These are phyloP conservation scores for Drosophila micromelanica DNA, from an alignment of 1,140 invertebrate genomes.

Conservation along the genomic window DNA sequence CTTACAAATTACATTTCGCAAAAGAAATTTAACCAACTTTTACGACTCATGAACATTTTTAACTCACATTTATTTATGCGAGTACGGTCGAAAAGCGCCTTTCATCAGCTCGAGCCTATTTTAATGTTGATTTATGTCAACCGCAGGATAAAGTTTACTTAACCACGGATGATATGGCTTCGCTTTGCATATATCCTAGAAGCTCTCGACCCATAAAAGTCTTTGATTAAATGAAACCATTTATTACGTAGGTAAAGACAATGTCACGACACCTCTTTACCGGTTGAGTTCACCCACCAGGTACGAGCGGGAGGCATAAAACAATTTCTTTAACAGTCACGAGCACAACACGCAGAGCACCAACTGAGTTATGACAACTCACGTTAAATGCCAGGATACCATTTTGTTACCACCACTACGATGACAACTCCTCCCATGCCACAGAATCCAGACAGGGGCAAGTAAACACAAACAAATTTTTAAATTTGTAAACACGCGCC, in stretches of 20 bases:
- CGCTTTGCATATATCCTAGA: conserved; percentile 60
- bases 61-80: conserved; percentile 4
- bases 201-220: conserved; percentile 64
- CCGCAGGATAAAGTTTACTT: conserved; percentile 71
- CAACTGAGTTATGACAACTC: conserved; percentile 60
- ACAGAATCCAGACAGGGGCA: conserved; percentile 33
- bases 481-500: conserved; percentile 77
- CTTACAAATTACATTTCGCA: conserved; percentile 12
- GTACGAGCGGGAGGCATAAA: conserved; percentile 32
- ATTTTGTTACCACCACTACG: neutral
- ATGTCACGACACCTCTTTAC: conserved; percentile 61
- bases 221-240: conserved; percentile 81
- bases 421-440: neutral
- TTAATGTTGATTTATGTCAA: conserved; percentile 78
- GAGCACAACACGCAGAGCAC: conserved; percentile 37
- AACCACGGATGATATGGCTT: conserved; percentile 56
- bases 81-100: conserved; percentile 17
- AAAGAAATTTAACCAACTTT: conserved; percentile 27
- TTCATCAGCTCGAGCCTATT: conserved; percentile 57
- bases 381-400: conserved; percentile 34
- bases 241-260: conserved; percentile 78
- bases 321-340: conserved; percentile 79
- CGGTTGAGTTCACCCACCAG: conserved; percentile 4
- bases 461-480: conserved; percentile 80
- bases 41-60: conserved; percentile 26